Evolutionary conservation across 2,113 vertebrate genomes (phyloP), one percentile per base, ranked within the genome.

Genomic region (Micronycteris hirsuta): DNA sequence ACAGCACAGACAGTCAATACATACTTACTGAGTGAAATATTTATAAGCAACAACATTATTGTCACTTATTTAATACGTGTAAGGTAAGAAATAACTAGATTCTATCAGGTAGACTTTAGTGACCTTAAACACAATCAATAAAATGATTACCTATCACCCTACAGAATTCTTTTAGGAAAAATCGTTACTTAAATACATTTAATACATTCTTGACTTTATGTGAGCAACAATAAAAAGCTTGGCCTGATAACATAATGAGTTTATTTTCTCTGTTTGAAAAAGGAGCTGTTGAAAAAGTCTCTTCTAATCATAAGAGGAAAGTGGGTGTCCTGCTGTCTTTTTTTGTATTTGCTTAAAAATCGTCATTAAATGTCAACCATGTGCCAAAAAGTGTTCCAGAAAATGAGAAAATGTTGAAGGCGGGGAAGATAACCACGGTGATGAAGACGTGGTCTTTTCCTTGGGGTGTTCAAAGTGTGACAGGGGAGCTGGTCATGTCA

Each of bases 91-190:
- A 74, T 83, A 67, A 82, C 52, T 92, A 24, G 56, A 58, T 81
- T 76, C 31, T 19, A 65, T 36, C 11, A 54, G 5, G 17, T 5
- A 77, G 61, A 89, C 43, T 81, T 86, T 14, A 41, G 19, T 52
- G 33, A 95, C 70, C 74, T 63, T 17, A 31, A 49, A 28, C 13
- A 68, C 33, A 33, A 80, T 67, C 65, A 86, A 58, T 43, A 28
- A 83, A 61, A 82, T 24, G 7, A 58, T 3, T 33, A 3, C 28
- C 2, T 76, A 31, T 71, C 11, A 36, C 54, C 38, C 36, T 92
- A 33, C 86, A 26, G 63, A 74, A 87, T 68, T 87, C 61, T 84
- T 93, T 83, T 38, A 54, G 36, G 33, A 96, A 94, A 94, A 92
- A 90, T 33, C 14, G 4, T 58, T 15, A 89, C 36, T 67, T 83